Conservation (phyloP, 2,113 vertebrate genomes). For the Hyaena hyaena region DNA sequence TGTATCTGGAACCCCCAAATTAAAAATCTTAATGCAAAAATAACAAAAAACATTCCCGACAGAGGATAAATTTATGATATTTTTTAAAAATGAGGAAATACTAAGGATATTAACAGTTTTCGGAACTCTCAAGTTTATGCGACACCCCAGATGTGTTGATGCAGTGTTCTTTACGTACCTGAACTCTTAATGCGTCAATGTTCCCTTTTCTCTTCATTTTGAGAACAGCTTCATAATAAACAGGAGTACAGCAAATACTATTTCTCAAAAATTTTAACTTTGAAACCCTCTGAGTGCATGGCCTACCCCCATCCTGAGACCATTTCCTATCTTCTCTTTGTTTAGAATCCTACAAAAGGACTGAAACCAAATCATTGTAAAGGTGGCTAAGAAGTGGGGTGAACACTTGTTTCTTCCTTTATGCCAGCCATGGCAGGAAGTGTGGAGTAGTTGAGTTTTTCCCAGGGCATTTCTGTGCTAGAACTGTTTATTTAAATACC, state of each 20-base stretch:
- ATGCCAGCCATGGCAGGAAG: constrained; percentile 60
- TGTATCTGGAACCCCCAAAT: constrained; percentile 64
- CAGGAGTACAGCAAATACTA: constrained; percentile 38
- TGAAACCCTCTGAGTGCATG: constrained; percentile 22
- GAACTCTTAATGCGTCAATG: constrained; percentile 82
- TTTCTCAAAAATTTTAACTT: constrained; percentile 17
- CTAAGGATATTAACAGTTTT: constrained; percentile 80
- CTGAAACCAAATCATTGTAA: constrained; percentile 67
- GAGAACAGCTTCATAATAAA: constrained; percentile 77
- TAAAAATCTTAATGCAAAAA: constrained; percentile 80
- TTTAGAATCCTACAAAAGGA: constrained; percentile 58
- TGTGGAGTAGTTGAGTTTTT: constrained; percentile 74
- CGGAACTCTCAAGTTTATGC: constrained; percentile 82
- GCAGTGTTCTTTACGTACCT: constrained; percentile 80
- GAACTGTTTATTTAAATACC: constrained; percentile 71
- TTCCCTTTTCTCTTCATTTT: constrained; percentile 79
- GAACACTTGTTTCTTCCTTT: constrained; percentile 75
- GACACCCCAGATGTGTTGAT: constrained; percentile 80
- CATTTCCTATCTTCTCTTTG: constrained; percentile 55
- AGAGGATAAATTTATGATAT: constrained; percentile 79
- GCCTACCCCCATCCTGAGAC: neutral
- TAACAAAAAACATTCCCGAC: constrained; percentile 60
- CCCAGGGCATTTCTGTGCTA: constrained; percentile 63
- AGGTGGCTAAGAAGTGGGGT: constrained; percentile 77
- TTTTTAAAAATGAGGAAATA: constrained; percentile 83